Conservation (phyloP, 2,113 vertebrate genomes). For the Falcunculus frontatus region DNA sequence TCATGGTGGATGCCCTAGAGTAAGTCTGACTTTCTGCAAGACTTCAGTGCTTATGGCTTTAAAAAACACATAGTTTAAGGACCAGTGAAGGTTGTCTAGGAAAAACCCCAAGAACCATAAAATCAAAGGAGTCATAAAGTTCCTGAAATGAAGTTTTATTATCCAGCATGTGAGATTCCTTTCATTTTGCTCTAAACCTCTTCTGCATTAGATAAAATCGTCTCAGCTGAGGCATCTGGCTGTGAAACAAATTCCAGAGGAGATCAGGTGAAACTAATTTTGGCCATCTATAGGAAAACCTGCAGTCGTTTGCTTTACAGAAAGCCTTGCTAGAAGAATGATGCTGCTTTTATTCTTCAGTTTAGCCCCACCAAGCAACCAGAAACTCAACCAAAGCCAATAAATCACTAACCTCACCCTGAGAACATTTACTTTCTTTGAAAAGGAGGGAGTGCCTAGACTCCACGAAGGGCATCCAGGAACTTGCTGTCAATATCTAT, state of each 20-base stretch:
- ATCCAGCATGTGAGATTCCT: not conserved
- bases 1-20: not conserved
- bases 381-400: not conserved
- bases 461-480: not conserved
- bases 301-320: not conserved
- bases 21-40: not conserved
- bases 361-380: not conserved
- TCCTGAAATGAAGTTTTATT: not conserved
- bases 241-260: not conserved
- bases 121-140: not conserved
- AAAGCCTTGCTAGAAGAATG: not conserved
- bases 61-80: not conserved
- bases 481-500: not conserved
- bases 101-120: not conserved
- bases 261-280: not conserved
- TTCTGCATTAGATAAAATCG: not conserved
- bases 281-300: not conserved
- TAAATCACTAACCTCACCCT: not conserved
- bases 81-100: not conserved
- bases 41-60: not conserved
- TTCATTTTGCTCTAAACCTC: not conserved
- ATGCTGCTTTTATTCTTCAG: not conserved
- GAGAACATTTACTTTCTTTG: not conserved
- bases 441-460: not conserved
- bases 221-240: not conserved